Base-by-base conservation (phyloP, 2,113 vertebrate genomes). In the Eurypyga helias region DNA sequence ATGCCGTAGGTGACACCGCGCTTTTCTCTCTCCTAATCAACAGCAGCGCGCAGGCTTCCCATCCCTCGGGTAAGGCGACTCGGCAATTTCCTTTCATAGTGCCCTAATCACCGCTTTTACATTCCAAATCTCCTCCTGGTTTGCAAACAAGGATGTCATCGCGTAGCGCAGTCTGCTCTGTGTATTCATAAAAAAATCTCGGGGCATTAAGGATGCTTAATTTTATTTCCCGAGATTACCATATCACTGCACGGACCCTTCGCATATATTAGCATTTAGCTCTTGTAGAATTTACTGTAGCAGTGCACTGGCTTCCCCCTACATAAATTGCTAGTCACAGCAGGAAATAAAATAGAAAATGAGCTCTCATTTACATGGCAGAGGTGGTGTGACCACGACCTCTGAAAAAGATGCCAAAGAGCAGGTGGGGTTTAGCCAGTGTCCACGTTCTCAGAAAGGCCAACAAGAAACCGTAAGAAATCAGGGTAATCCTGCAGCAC, bases 61-160 rank as follows among this genome's bases (percentile, higher is more conserved):
- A 28, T 65, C 52, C 49, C 25, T 31, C 24, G 11, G 26, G 26
- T 38, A 66, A 52, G 38, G 8, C 2, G 4, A 73, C 24, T 5
- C 7, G 6, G 29, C 33, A 7, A 3, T 51, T 88, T 51, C 45
- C 52, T 25, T 83, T 60, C 26, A 36, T 1, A 52, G 13, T 8
- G n/a, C 29, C 23, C 0, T n/a, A 7, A 18, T 57, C 43, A 16
- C 21, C 29, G 19, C 9, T 80, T 33, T 33, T 33, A 7, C 2
- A 4, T 77, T 72, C 67, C 16, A 17, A 14, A 87, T 60, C 60
- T 64, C 72, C 48, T 67, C 49, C 4, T 4, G 26, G 62, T 38
- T 91, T 76, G n/a, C 51, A 75, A 91, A 85, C 9, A 38, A 55
- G 73, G 49, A 57, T 29, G 15, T 19, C n/a, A 13, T 23, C 17